Conservation (phyloP, 1,140 invertebrate species). For the Ericerus pela region DNA sequence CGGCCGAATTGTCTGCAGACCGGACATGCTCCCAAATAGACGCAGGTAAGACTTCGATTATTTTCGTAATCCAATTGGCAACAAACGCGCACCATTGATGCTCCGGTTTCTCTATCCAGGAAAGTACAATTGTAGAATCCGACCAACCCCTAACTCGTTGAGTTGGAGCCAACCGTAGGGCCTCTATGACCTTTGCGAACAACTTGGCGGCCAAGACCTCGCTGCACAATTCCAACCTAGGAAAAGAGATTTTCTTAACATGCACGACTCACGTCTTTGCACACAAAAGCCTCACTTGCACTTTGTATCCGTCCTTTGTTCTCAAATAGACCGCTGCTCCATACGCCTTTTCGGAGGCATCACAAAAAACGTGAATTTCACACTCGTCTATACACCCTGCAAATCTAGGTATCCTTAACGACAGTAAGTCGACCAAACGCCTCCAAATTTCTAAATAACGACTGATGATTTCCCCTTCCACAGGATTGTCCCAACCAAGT, state of each 20-base stretch:
- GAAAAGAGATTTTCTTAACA: neutral
- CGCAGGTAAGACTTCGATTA: neutral
- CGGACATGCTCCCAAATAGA: neutral
- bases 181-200: neutral
- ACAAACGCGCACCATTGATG: neutral
- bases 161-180: neutral
- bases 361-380: neutral
- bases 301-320: neutral
- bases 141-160: neutral
- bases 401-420: slow-evolving; percentile 7
- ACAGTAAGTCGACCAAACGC: slow-evolving; percentile 13
- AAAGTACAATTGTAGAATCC: neutral
- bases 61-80: neutral
- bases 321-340: neutral
- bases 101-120: neutral
- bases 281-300: neutral
- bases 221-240: neutral
- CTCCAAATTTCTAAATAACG: slow-evolving; percentile 21
- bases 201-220: neutral
- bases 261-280: neutral
- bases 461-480: slow-evolving; percentile 21
- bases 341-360: neutral
- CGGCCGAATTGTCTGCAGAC: neutral
- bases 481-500: slow-evolving; percentile 27
- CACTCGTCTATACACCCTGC: slow-evolving; percentile 9